Evolutionary conservation across 2,113 vertebrate species (phyloP).

Genomic region (Cricetomys ansorgei): DNA sequence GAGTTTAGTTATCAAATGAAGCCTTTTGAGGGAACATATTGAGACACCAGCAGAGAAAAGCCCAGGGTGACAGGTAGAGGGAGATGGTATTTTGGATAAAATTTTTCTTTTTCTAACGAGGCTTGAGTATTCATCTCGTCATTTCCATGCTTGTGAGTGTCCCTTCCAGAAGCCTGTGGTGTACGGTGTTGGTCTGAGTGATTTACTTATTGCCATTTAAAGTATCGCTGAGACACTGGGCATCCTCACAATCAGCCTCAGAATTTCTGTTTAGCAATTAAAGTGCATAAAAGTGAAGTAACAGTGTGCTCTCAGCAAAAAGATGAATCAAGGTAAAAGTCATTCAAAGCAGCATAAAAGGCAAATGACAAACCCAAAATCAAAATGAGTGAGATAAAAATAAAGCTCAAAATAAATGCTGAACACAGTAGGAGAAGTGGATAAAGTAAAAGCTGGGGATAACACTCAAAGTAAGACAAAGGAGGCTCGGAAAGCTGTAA

Average conservation of each 20-base stretch:
- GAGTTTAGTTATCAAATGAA: background rate
- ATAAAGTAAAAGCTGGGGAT: constrained; percentile 55
- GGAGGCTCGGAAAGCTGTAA: constrained; percentile 1
- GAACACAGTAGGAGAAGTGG: constrained; percentile 24
- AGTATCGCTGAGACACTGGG: background rate
- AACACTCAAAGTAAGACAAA: constrained; percentile 55
- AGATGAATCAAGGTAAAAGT: constrained; percentile 58
- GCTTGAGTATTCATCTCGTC: background rate
- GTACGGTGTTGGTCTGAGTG: too few relatives aligned
- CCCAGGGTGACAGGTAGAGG: background rate
- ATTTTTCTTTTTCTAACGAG: background rate
- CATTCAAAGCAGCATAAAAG: constrained; percentile 65
- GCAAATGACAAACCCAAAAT: constrained; percentile 61
- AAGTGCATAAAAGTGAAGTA: constrained; percentile 37
- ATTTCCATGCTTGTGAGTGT: background rate
- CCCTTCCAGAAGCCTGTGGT: background rate
- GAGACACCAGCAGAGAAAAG: background rate
- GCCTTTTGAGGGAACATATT: background rate
- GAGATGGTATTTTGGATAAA: background rate
- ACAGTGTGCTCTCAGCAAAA: background rate
- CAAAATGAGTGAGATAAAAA: constrained; percentile 55
- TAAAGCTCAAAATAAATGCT: constrained; percentile 64
- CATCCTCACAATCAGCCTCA: background rate
- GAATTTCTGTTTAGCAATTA: constrained; percentile 59
- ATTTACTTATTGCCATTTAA: background rate